A percentile compares a stretch with the other conserved stretches of the same genome.
Evolutionary conservation across 1,140 invertebrate genomes (phyloP).

Genomic region (Reticulitermes speratus): DNA sequence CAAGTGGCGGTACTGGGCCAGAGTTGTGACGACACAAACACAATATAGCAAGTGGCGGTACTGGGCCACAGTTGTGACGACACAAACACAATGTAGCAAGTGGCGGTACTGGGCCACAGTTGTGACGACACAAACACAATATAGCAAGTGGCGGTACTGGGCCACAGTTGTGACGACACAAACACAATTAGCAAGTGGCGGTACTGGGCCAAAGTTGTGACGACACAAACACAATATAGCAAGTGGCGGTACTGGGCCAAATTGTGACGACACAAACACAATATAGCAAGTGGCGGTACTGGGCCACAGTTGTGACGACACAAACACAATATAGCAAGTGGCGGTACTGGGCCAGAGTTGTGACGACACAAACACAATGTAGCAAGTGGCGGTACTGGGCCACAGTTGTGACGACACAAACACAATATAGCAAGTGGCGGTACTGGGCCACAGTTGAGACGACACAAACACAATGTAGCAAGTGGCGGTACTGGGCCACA

Average conservation of each 20-base stretch:
- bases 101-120: not conserved
- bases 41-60: not conserved
- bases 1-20: not conserved
- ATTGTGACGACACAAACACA: no score
- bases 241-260: not conserved
- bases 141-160: not conserved
- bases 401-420: no score
- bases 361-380: not conserved
- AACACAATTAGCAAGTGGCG: conserved; percentile 4
- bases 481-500: not conserved
- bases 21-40: no score
- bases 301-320: no score
- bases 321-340: no score
- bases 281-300: not conserved
- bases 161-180: no score
- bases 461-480: not conserved
- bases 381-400: not conserved
- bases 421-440: conserved; percentile 3
- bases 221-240: no score
- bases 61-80: no score
- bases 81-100: conserved; percentile 12
- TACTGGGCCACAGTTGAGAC: no score
- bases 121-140: no score
- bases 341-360: no score
- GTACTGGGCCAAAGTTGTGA: no score